phyloP scores from a whole-genome alignment of 2,888 invertebrate species.

The Tridacna gigas region DNA sequence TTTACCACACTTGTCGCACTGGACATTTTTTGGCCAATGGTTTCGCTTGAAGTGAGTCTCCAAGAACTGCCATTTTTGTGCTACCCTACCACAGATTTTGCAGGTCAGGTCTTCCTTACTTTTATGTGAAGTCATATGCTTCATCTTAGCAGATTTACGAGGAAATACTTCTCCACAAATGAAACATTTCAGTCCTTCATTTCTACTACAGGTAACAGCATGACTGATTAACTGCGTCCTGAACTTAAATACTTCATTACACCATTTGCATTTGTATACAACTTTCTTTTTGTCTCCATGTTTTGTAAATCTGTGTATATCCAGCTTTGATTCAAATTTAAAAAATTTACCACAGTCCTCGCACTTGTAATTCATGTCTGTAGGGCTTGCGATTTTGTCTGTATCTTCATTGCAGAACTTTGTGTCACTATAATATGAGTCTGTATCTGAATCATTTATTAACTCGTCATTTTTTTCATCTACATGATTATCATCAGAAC shows the following conservation, averaged over 20 bases:
- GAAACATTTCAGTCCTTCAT: conserved; percentile 37
- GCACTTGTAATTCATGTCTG: conserved; percentile 2
- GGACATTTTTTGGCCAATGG: conserved; percentile 38
- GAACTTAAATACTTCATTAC: conserved; percentile 24
- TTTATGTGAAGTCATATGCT: conserved; percentile 40
- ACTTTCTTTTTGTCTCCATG: neutral
- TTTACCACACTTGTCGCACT: conserved; percentile 60
- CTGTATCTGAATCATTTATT: neutral
- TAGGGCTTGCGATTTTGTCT: neutral
- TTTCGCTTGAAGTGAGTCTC: conserved; percentile 42
- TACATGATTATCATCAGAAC: neutral
- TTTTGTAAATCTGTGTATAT: neutral
- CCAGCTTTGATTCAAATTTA: conserved; percentile 10
- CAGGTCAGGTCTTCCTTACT: conserved; percentile 43
- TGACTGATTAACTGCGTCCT: conserved; percentile 16
- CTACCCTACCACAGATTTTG: conserved; percentile 34
- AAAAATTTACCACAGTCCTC: conserved; percentile 26
- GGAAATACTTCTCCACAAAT: conserved; percentile 36
- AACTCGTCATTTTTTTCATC: neutral
- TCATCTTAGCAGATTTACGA: conserved; percentile 1
- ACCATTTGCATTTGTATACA: conserved; percentile 43
- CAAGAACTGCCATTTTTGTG: conserved; percentile 21
- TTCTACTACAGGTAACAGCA: conserved; percentile 37
- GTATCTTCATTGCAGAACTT: neutral
- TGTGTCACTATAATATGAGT: neutral